phyloP scores from a whole-genome alignment of 2,888 invertebrate species.

The Philonicus albiceps region DNA sequence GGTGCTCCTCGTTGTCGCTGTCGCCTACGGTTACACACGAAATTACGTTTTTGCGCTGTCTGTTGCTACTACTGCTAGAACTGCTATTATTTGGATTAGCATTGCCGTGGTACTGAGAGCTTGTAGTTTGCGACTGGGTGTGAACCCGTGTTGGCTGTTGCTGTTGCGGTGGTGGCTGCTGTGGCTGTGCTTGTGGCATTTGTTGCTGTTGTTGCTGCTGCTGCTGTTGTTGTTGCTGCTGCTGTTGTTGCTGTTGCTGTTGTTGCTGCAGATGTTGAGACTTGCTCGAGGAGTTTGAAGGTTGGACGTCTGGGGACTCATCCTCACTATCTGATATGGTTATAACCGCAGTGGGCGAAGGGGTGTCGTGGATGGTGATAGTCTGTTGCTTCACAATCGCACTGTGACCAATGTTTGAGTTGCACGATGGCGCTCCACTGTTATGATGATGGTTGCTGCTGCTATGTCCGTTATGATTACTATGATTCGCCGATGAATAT shows the following conservation, averaged over 20 bases:
- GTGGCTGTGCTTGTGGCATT: conserved; percentile 48
- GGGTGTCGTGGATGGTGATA: conserved; percentile 94
- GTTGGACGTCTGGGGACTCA: conserved; percentile 68
- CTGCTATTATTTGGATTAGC: conserved; percentile 35
- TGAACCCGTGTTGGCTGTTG: conserved; percentile 48
- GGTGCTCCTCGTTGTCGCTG: conserved; percentile 74
- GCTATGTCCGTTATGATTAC: conserved; percentile 53
- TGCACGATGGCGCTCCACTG: conserved; percentile 52
- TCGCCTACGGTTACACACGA: conserved; percentile 82
- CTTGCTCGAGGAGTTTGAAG: conserved; percentile 48
- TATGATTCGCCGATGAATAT: conserved; percentile 47
- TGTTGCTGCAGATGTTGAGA: conserved; percentile 55
- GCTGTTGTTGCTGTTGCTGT: conserved; percentile 51
- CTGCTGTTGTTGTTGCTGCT: conserved; percentile 53
- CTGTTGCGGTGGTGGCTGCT: conserved; percentile 50
- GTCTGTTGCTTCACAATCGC: conserved; percentile 70
- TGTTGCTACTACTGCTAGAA: conserved; percentile 47
- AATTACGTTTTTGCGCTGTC: conserved; percentile 75
- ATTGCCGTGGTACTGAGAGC: conserved; percentile 41
- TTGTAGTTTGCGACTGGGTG: conserved; percentile 49
- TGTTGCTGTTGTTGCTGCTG: conserved; percentile 52
- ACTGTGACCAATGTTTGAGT: conserved; percentile 50
- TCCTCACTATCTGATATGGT: conserved; percentile 96
- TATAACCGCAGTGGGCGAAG: conserved; percentile 94
- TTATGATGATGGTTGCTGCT: conserved; percentile 55